Base-by-base conservation (phyloP, 2,797 vertebrate genomes). In the Natrix natrix region DNA sequence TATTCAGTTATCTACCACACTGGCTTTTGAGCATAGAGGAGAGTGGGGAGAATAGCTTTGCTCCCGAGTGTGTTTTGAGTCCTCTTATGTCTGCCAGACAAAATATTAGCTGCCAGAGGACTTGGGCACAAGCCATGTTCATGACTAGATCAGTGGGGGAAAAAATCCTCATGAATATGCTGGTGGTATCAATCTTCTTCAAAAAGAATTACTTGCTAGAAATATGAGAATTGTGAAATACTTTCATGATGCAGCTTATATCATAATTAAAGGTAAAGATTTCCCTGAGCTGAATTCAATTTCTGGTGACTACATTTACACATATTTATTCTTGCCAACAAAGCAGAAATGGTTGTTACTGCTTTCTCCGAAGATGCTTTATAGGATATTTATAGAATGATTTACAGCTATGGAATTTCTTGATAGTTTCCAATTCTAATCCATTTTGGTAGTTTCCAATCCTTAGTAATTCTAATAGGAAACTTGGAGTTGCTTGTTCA, bases 51-150 rank as follows among this genome's bases (percentile, higher is more conserved):
- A 43, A 88, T 66, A 78, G n/a, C 48, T 88, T 83, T 91, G 86
- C 10, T 28, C 88, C 60, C 55, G 2, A 78, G 52, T 56, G n/a
- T 91, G 55, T 93, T 56, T 43, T 14, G n/a, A 88, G 57, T 88
- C 43, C 60, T 55, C 16, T n/a, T 74, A 69, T 87, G 11, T 92
- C 52, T 90, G 59, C 4, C 37, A 69, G 78, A 87, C 13, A 57
- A 54, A 91, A 87, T 93, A 66, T 87, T 93, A 59, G 26, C 83
- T 90, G 59, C 20, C 52, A 87, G 57, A 90, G 78, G 37, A 78
- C 16, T 43, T 10, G 20, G 37, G 8, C 8, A 22, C 17, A 63
- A 63, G 26, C 5, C 57, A 87, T 43, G 54, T 11, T 91, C 37
- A 26, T 59, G 32, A 37, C 48, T 69, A 52, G 48, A 43, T 59